Percentiles rank a stretch among this genome's conserved stretches.
These are phyloP conservation scores for Danionella dracula DNA, from an alignment of 2,797 vertebrate species.

Conservation along the genomic window DNA sequence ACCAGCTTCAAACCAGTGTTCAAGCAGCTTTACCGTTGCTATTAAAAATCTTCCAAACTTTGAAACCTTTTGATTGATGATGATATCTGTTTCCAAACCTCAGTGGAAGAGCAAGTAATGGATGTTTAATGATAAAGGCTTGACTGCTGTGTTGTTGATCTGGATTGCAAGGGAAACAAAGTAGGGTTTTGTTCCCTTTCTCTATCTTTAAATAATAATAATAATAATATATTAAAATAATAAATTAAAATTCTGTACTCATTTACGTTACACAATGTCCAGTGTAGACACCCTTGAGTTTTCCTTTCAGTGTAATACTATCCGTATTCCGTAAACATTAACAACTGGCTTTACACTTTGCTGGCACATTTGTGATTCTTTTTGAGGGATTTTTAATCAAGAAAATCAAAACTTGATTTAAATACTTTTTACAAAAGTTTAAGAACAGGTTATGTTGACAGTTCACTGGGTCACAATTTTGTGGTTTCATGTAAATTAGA, in stretches of 20 bases:
- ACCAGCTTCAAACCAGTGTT: background rate
- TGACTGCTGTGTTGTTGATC: slow-evolving; percentile 9
- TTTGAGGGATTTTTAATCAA: too few species aligned
- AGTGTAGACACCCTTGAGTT: too few species aligned
- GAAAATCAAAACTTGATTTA: too few species aligned
- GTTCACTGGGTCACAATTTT: slow-evolving; percentile 16
- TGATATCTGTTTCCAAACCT: background rate
- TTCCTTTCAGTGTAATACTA: too few species aligned
- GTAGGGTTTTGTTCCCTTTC: slow-evolving; percentile 33
- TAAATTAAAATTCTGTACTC: too few species aligned
- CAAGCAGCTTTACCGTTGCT: slow-evolving; percentile 2
- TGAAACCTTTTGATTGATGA: slow-evolving; percentile 6
- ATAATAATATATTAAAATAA: too few species aligned
- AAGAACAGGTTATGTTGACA: slow-evolving; percentile 1
- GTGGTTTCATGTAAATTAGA: slow-evolving; percentile 20
- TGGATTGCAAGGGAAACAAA: slow-evolving; percentile 1
- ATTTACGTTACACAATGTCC: too few species aligned
- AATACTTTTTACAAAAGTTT: too few species aligned
- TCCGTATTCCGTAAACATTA: too few species aligned
- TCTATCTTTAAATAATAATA: too few species aligned
- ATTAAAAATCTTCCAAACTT: background rate
- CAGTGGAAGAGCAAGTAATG: slow-evolving; percentile 17
- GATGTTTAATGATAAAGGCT: slow-evolving; percentile 31
- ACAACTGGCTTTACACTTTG: too few species aligned
- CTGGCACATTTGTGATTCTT: too few species aligned